Evolutionary conservation across 1,140 invertebrate genomes (phyloP).

Genomic region (Pseudomyrmex flavicornis): DNA sequence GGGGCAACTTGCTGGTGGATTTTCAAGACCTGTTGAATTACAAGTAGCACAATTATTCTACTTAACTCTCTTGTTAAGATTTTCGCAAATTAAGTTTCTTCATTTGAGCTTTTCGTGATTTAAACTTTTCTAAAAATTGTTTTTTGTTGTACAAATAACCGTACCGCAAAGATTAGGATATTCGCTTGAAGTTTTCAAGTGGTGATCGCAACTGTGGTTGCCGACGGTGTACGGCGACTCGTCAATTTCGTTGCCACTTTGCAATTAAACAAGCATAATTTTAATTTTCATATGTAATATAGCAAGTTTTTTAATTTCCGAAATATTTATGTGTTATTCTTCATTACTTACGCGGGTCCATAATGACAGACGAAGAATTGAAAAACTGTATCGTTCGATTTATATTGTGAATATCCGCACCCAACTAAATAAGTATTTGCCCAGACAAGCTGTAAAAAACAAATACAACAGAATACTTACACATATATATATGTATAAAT

Average conservation of each 20-base stretch:
- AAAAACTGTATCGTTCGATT: background rate
- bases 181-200: background rate
- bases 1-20: background rate
- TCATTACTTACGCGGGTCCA: background rate
- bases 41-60: background rate
- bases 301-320: background rate
- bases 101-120: background rate
- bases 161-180: conserved; percentile 7
- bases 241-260: conserved; percentile 1
- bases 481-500: too few species aligned
- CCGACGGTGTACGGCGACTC: background rate
- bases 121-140: background rate
- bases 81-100: background rate
- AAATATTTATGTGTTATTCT: background rate
- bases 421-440: conserved; percentile 11
- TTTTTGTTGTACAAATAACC: background rate
- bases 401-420: conserved; percentile 9
- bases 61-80: background rate
- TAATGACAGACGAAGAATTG: background rate
- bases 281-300: too few species aligned
- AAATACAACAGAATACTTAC: background rate
- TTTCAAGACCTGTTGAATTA: background rate
- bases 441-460: background rate
- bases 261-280: background rate
- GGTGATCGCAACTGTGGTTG: background rate